phyloP scores from a whole-genome alignment of 2,797 vertebrate species.

The Kryptopterus vitreolus region DNA sequence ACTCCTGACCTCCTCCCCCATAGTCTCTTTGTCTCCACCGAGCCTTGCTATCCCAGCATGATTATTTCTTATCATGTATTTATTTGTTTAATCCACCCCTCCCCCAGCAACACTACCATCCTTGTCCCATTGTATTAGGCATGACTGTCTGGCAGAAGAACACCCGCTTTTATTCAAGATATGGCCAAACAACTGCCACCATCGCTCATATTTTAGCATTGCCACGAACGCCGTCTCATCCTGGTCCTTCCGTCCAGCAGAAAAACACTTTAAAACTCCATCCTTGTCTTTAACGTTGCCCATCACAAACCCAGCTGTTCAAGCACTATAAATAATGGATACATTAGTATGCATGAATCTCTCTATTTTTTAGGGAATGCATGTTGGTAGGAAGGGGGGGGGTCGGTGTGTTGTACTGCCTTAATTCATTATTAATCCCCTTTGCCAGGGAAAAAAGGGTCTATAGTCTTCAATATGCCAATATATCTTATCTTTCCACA shows the following conservation, averaged over 20 bases:
- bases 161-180: slow-evolving; percentile 28
- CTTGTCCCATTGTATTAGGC: slow-evolving; percentile 63
- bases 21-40: slow-evolving; percentile 77
- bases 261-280: slow-evolving; percentile 54
- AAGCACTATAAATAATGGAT: slow-evolving; percentile 80
- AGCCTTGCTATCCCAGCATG: slow-evolving; percentile 68
- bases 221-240: slow-evolving; percentile 67
- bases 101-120: slow-evolving; percentile 71
- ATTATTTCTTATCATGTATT: slow-evolving; percentile 85
- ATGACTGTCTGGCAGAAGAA: slow-evolving; percentile 67
- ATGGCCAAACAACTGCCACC: slow-evolving; percentile 31
- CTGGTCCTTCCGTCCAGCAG: slow-evolving; percentile 66
- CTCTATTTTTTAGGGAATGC: slow-evolving; percentile 61
- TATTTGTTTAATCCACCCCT: slow-evolving; percentile 81
- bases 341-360: slow-evolving; percentile 81
- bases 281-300: slow-evolving; percentile 69
- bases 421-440: slow-evolving; percentile 83
- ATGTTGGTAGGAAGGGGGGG: slow-evolving; percentile 48
- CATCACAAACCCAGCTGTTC: slow-evolving; percentile 65
- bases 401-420: slow-evolving; percentile 60
- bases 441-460: slow-evolving; percentile 71
- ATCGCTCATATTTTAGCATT: slow-evolving; percentile 54
- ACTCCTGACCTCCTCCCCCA: slow-evolving; percentile 60
- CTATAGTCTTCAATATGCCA: slow-evolving; percentile 60
- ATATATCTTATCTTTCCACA: not conserved